phyloP scores from a whole-genome alignment of 2,113 vertebrate genomes.

The Xyliphius kryptos region DNA sequence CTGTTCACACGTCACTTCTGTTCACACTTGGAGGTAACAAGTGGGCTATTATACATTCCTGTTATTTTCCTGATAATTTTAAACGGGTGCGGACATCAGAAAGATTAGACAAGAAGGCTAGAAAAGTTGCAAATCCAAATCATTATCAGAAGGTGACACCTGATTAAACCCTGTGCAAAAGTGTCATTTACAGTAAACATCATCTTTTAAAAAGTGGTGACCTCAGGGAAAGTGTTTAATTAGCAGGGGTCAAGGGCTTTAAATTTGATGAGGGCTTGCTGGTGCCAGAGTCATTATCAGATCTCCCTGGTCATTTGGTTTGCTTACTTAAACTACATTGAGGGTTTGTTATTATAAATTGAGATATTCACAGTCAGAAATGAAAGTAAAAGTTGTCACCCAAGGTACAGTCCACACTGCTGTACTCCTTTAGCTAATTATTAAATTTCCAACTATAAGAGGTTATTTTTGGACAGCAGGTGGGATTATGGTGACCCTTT shows the following conservation, averaged over 20 bases:
- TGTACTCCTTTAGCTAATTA: too few relatives aligned
- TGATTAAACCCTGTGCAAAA: too few relatives aligned
- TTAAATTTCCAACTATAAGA: too few relatives aligned
- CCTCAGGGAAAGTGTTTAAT: conserved; percentile 27
- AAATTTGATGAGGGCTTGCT: conserved; percentile 32
- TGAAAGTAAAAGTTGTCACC: too few relatives aligned
- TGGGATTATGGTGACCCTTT: conserved; percentile 37
- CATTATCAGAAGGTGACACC: too few relatives aligned
- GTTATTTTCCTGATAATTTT: too few relatives aligned
- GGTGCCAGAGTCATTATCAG: conserved; percentile 32
- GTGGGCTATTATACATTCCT: neutral
- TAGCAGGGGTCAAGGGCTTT: conserved; percentile 21
- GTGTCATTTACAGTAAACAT: neutral
- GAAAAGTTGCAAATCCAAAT: too few relatives aligned
- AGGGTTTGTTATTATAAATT: conserved; percentile 52
- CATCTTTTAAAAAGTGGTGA: neutral
- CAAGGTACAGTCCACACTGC: too few relatives aligned
- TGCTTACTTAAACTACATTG: conserved; percentile 44
- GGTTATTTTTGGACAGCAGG: neutral
- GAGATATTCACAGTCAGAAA: too few relatives aligned
- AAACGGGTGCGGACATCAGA: too few relatives aligned
- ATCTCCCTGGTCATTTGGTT: conserved; percentile 53
- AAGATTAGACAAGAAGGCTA: too few relatives aligned
- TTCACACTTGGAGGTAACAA: neutral
- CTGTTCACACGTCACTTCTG: neutral